These are phyloP conservation scores for Notothenia rossii DNA, from an alignment of 2,113 vertebrate genomes.

Conservation along the genomic window DNA sequence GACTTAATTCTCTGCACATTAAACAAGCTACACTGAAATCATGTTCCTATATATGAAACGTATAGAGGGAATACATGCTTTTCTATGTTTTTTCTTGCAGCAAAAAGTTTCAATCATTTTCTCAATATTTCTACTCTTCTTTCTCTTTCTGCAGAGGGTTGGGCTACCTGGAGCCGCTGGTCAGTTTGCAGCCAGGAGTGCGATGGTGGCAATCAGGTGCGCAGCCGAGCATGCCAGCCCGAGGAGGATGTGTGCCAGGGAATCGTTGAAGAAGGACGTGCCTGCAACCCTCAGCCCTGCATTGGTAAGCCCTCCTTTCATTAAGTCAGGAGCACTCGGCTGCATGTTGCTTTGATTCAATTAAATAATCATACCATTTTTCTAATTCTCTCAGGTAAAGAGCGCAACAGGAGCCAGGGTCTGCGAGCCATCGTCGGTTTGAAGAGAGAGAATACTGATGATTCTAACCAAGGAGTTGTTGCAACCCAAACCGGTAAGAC, in stretches of 20 bases:
- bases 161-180: conserved; percentile 95
- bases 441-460: conserved; percentile 88
- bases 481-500: conserved; percentile 92
- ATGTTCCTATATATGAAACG: no score
- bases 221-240: conserved; percentile 91
- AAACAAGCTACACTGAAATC: conserved; percentile 22
- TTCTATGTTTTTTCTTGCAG: neutral
- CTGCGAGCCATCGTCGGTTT: conserved; percentile 92
- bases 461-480: conserved; percentile 87
- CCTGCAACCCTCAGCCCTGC: conserved; percentile 95
- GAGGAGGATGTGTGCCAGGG: conserved; percentile 91
- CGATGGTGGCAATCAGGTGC: conserved; percentile 94
- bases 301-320: conserved; percentile 84
- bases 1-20: neutral
- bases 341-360: conserved; percentile 13
- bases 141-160: conserved; percentile 87
- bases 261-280: conserved; percentile 93
- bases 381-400: conserved; percentile 84
- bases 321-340: conserved; percentile 6
- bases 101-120: neutral
- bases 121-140: conserved; percentile 16
- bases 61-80: no score
- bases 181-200: conserved; percentile 96
- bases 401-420: conserved; percentile 92
- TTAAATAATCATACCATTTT: conserved; percentile 24